Conservation (phyloP, 2,797 vertebrate species). For the Sebastiscus albofasciatus region DNA sequence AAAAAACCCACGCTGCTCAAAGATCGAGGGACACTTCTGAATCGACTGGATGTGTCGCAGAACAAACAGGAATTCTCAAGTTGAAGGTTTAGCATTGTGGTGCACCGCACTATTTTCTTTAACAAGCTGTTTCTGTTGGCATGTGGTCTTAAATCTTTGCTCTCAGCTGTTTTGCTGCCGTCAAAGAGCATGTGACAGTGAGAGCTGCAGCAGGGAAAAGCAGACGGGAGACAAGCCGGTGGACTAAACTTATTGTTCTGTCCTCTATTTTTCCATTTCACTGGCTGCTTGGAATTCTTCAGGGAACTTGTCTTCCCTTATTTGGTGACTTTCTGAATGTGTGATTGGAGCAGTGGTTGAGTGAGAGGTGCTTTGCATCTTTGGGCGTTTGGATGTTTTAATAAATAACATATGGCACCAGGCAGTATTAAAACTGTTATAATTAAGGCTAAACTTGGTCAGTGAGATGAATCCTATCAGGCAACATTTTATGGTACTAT, state of each 20-base stretch:
- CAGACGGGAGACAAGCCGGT: not conserved
- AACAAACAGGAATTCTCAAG: conserved; percentile 8
- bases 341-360: not conserved
- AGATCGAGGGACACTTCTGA: conserved; percentile 11
- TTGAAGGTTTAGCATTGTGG: not conserved
- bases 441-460: not conserved
- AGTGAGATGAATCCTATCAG: conserved; percentile 60
- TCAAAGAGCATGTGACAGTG: conserved; percentile 5
- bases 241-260: conserved; percentile 10
- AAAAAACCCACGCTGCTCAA: not conserved
- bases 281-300: conserved; percentile 21
- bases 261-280: conserved; percentile 17
- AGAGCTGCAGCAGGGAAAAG: not conserved
- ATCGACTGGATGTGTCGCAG: conserved; percentile 17
- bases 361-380: not conserved
- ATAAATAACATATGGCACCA: not conserved
- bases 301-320: not conserved
- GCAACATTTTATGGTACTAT: conserved; percentile 32
- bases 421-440: not conserved
- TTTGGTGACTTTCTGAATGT: not conserved
- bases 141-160: not conserved
- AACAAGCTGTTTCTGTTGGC: not conserved
- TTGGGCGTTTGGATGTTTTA: not conserved
- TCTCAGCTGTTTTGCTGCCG: not conserved
- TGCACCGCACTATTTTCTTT: not conserved